These are phyloP conservation scores for Plectrocnemia conspersa DNA, from an alignment of 1,140 invertebrate genomes.

Conservation along the genomic window DNA sequence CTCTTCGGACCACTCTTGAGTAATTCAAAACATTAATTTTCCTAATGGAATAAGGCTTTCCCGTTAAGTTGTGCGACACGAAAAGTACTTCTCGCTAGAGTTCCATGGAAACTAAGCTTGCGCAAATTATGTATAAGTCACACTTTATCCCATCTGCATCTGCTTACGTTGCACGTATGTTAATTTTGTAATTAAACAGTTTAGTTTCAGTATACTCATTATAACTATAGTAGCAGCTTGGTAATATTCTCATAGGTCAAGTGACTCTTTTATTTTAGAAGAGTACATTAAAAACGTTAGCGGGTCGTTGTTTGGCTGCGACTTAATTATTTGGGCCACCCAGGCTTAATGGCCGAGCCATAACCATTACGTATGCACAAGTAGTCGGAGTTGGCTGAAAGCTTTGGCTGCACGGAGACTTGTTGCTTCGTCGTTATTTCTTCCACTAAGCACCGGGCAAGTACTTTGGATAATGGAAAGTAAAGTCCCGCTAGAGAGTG, in stretches of 20 bases:
- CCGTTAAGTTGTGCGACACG: conserved; percentile 42
- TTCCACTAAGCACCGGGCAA: background rate
- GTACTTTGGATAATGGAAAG: background rate
- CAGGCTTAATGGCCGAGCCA: conserved; percentile 15
- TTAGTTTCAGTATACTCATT: too few relatives aligned
- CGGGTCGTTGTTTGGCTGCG: conserved; percentile 23
- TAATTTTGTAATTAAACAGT: too few relatives aligned
- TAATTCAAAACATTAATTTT: conserved; percentile 51
- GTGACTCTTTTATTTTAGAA: too few relatives aligned
- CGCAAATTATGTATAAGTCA: conserved; percentile 15
- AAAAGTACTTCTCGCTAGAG: conserved; percentile 34
- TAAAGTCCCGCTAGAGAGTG: background rate
- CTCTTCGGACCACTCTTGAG: conserved; percentile 30
- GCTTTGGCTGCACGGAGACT: background rate
- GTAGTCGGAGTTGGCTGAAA: background rate
- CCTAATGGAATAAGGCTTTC: conserved; percentile 49
- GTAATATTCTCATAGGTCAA: too few relatives aligned
- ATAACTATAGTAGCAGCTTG: too few relatives aligned
- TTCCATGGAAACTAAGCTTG: conserved; percentile 11
- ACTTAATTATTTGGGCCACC: conserved; percentile 30
- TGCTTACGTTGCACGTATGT: too few relatives aligned
- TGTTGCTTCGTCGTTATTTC: conserved; percentile 18
- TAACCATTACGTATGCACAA: conserved; percentile 24
- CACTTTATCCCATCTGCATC: conserved; percentile 10
- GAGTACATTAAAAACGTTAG: too few relatives aligned